Evolutionary conservation across 1,140 invertebrate species (phyloP), one percentile per base, ranked within the genome.

Genomic region (Choristoneura fumiferana): DNA sequence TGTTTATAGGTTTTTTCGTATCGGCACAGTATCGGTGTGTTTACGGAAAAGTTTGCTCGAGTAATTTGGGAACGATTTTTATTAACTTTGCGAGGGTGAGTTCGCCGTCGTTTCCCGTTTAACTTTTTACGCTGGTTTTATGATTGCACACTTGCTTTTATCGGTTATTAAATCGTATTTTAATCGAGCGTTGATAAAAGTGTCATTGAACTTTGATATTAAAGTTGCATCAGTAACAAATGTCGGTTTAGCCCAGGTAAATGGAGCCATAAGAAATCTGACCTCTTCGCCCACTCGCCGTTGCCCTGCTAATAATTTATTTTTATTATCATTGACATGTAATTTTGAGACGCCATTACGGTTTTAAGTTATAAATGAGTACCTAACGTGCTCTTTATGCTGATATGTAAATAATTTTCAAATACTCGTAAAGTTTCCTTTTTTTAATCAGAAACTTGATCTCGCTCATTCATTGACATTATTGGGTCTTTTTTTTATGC

Each of bases 51-150:
- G 65, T 81, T 79, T 69, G 58, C 67, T 45, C 39, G 63, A 81
- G 75, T 83, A 76, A 78, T 83, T 81, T 77, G 76, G 79, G 74
- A 78, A 62, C 81, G 65, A 81, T 84, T 86, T 84, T 84, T 86
- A 86, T 84, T 84, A 86, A 86, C 76, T 81, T 78, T 74, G 69
- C 69, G 69, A 67, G 64, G 65, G 66, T 63, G 59, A 68, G 57
- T 66, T 62, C 38, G 60, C 39, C 34, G 56, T 61, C 69, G 65
- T 70, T 64, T 69, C 54, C 38, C 65, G 54, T 66, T 68, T 54
- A 63, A 73, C 58, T 73, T 54, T 34, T 73, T 68, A 59, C 65
- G 54, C 60, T 45, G 62, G 66, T 78, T 79, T 79, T 77, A 75
- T 67, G 61, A 58, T 58, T 65, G 61, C 59, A 62, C 62, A 64